Percentiles rank a stretch among this genome's conserved stretches.
Evolutionary conservation across 1,140 invertebrate species (phyloP).

Genomic region (Palaemon carinicauda): DNA sequence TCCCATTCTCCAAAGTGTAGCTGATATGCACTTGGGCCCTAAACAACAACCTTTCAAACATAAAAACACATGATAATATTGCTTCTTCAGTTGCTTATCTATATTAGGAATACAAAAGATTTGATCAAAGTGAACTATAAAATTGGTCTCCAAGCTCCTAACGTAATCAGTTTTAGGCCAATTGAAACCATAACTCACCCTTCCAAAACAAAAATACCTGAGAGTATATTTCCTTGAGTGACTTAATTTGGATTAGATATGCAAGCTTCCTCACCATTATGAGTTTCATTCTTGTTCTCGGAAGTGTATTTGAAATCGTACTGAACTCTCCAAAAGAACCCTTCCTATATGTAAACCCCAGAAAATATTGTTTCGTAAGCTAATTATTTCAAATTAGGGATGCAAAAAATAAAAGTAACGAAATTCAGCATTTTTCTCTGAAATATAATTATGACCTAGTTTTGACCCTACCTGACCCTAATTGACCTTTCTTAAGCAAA

Average conservation of each 20-base stretch:
- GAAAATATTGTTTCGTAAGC: too few species aligned
- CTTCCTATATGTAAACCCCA: background rate
- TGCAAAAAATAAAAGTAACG: too few species aligned
- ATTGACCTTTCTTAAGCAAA: too few species aligned
- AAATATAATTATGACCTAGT: too few species aligned
- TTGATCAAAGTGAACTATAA: background rate
- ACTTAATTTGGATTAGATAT: background rate
- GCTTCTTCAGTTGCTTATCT: background rate
- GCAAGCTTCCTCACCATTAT: background rate
- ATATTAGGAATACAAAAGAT: too few species aligned
- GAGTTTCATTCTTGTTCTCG: background rate
- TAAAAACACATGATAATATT: background rate
- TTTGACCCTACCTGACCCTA: too few species aligned
- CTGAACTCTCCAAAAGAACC: background rate
- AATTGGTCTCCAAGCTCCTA: background rate
- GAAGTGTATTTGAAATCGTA: background rate
- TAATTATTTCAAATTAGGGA: too few species aligned
- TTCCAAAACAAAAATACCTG: background rate
- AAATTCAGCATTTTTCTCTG: too few species aligned
- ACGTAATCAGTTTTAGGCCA: background rate
- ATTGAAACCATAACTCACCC: background rate
- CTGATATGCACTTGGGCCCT: background rate
- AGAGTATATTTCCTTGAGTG: constrained; percentile 11
- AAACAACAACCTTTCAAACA: background rate
- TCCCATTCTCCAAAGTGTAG: background rate